Evolutionary conservation across 2,113 vertebrate species (phyloP), one percentile per base, ranked within the genome.

Genomic region (Megalops atlanticus): DNA sequence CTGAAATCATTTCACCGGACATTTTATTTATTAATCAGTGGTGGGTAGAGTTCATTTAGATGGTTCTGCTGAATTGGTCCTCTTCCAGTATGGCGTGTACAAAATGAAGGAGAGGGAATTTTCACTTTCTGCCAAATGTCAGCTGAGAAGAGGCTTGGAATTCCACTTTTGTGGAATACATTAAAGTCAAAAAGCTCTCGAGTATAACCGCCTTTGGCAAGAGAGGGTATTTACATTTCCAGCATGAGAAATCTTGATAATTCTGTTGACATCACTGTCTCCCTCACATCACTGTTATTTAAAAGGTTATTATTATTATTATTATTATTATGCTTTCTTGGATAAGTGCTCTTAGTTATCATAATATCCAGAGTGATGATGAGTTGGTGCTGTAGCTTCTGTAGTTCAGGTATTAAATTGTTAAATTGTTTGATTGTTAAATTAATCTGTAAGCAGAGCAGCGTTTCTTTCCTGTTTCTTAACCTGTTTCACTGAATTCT

Each of bases 151-250:
- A 39, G 31, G 64, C 77, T 70, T 7, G 33, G 43, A 35, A 2
- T 52, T 76, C 49, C 33, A 54, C 12, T 73, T 35, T 54, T 45
- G 45, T 33, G 39, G 69, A 74, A 74, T 74, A 24, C 70, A 73
- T 74, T 80, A 74, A 74, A 72, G 45, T 39, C 36, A 24, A 35
- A 71, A 45, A n/a, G 69, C 79, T 74, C 69, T 80, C 45, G 36
- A 47, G 41, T 70, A 12, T 10, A 80, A 73, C 43, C 39, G 45
- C 78, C 70, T 71, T 45, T 74, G 76, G 15, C 70, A 16, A 12
- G 41, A 40, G 38, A 41, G 74, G 36, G 74, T 54, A 80, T 74
- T 80, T 80, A 31, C 52, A 35, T 49, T 73, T 52, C 64, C 35
- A 21, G 78, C 35, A 73, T 80, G 70, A 73, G 45, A 54, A 74